These are phyloP conservation scores for Xanthia togata DNA, from an alignment of 2,888 invertebrate species.

Conservation along the genomic window DNA sequence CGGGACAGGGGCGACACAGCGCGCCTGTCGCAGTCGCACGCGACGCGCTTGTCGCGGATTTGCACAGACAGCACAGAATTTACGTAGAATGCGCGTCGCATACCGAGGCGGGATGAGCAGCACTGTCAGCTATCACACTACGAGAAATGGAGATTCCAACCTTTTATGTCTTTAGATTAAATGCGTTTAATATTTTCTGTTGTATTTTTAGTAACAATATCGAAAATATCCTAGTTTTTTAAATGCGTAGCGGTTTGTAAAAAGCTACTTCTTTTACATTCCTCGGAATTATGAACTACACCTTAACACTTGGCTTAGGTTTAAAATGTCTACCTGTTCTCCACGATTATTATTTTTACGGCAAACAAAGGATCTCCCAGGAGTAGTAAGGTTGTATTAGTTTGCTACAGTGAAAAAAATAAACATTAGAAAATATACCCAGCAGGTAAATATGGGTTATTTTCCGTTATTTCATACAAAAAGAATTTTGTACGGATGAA, in stretches of 20 bases:
- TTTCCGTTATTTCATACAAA: background rate
- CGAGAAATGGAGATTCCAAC: conserved; percentile 52
- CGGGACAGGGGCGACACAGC: conserved; percentile 20
- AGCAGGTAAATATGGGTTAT: background rate
- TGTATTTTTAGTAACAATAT: conserved; percentile 15
- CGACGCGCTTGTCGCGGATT: conserved; percentile 61
- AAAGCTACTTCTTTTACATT: conserved; percentile 4
- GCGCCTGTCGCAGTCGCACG: conserved; percentile 54
- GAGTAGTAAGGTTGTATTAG: background rate
- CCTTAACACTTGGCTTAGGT: background rate
- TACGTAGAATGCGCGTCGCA: conserved; percentile 46
- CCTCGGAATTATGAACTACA: conserved; percentile 1
- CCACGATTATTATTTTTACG: conserved; percentile 14
- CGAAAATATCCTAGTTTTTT: conserved; percentile 1
- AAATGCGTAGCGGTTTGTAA: background rate
- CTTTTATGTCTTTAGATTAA: conserved; percentile 45
- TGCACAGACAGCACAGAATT: conserved; percentile 56
- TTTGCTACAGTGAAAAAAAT: conserved; percentile 2
- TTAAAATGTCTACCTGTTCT: background rate
- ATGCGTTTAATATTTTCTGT: conserved; percentile 40
- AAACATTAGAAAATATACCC: conserved; percentile 2
- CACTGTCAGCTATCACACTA: conserved; percentile 53
- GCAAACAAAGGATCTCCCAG: conserved; percentile 13
- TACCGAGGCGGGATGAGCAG: conserved; percentile 34
- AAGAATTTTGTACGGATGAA: background rate